Conservation (phyloP, 2,888 invertebrate genomes). For the Drosophila koepferae region DNA sequence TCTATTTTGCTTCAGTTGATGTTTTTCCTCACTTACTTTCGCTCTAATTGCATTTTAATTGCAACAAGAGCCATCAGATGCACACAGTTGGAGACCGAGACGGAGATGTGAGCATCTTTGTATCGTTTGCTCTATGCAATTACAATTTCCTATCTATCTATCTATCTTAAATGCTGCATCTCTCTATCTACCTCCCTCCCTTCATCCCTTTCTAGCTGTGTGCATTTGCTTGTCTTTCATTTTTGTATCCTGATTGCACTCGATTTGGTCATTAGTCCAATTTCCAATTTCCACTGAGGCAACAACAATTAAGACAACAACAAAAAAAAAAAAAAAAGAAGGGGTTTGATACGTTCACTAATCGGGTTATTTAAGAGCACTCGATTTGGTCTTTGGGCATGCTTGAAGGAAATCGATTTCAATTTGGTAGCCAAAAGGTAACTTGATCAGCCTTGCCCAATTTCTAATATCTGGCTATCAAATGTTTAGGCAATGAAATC, state of each 20-base stretch:
- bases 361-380: not conserved
- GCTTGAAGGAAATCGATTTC: not conserved
- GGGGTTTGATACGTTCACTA: not conserved
- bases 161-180: not conserved
- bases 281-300: conserved; percentile 4
- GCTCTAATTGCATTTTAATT: conserved; percentile 78
- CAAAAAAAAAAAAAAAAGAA: not conserved
- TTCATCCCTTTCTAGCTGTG: not conserved
- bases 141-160: conserved; percentile 29
- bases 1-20: not conserved
- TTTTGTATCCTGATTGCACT: conserved; percentile 45
- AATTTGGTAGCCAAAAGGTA: not conserved
- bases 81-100: not conserved
- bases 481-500: not conserved
- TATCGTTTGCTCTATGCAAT: conserved; percentile 21
- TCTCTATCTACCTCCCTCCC: not conserved
- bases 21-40: conserved; percentile 35
- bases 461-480: not conserved
- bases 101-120: not conserved
- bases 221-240: conserved; percentile 1
- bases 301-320: conserved; percentile 3
- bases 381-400: not conserved
- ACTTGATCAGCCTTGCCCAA: too few relatives aligned
- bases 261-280: conserved; percentile 52
- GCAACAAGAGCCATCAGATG: conserved; percentile 39